Evolutionary conservation across 2,797 vertebrate species (phyloP).

Genomic region (Lepidocolaptes lacrymiger): DNA sequence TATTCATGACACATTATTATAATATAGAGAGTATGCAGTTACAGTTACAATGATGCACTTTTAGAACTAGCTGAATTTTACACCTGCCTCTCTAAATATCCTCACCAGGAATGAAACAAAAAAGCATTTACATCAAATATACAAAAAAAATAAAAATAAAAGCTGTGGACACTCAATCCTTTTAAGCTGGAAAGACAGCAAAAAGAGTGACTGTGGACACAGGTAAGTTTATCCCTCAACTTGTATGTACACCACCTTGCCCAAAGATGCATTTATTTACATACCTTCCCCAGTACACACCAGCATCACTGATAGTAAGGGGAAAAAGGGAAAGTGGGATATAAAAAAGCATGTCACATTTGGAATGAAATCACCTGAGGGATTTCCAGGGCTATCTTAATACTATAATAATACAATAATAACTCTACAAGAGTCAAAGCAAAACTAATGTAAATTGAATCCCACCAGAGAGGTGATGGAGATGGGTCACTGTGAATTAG

Average conservation of each 20-base stretch:
- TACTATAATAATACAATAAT: neutral
- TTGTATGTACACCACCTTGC: neutral
- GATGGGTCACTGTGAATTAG: neutral
- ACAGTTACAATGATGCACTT: neutral
- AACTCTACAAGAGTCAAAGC: neutral
- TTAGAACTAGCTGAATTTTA: neutral
- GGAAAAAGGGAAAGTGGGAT: fast-evolving
- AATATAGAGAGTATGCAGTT: neutral
- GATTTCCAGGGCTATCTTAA: neutral
- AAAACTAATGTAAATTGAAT: neutral
- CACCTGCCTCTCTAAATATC: neutral
- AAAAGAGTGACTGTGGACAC: neutral
- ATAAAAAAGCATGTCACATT: neutral
- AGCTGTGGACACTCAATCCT: neutral
- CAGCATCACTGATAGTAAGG: neutral
- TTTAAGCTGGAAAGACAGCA: neutral
- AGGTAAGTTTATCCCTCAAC: neutral
- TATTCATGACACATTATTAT: fast-evolving
- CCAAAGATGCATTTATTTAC: neutral
- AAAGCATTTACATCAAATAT: neutral
- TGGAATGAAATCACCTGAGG: neutral
- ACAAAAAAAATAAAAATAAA: neutral
- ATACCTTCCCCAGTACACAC: neutral
- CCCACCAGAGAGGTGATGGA: neutral
- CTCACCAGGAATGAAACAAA: neutral